These are phyloP conservation scores for Lichenostomus cassidix DNA, from an alignment of 2,113 vertebrate species.

Conservation along the genomic window DNA sequence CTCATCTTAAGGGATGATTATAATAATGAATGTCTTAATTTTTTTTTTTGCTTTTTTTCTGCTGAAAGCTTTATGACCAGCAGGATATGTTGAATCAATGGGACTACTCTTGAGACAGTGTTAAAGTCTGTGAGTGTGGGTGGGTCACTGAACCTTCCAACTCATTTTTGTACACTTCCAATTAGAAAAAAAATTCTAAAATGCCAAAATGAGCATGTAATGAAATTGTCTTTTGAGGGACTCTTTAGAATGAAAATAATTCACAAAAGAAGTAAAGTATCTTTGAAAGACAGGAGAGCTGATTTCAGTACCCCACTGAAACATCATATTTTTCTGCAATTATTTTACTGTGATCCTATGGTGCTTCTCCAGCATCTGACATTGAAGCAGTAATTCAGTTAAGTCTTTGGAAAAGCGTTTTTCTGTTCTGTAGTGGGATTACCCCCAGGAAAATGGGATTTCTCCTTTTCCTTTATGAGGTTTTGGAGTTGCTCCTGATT, in stretches of 20 bases:
- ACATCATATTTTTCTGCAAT: neutral
- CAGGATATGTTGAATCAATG: neutral
- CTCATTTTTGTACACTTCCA: neutral
- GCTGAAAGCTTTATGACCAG: slow-evolving; percentile 26
- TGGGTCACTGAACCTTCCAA: neutral
- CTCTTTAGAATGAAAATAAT: neutral
- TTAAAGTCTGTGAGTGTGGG: neutral
- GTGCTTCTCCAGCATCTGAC: neutral
- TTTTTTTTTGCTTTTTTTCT: slow-evolving; percentile 13
- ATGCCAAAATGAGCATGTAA: neutral
- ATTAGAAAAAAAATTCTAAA: neutral
- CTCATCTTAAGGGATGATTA: slow-evolving; percentile 10
- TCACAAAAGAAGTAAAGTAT: neutral
- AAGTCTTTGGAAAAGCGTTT: neutral
- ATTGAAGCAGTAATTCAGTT: neutral
- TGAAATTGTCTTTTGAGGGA: neutral
- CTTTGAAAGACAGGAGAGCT: neutral
- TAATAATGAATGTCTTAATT: slow-evolving; percentile 13
- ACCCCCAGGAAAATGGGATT: neutral
- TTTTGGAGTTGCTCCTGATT: slow-evolving; percentile 6
- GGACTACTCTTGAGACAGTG: neutral
- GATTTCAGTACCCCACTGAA: neutral
- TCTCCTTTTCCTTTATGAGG: neutral
- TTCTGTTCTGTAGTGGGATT: neutral
- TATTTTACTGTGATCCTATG: neutral